Evolutionary conservation across 2,113 vertebrate species (phyloP).

Genomic region (Chroicocephalus ridibundus): DNA sequence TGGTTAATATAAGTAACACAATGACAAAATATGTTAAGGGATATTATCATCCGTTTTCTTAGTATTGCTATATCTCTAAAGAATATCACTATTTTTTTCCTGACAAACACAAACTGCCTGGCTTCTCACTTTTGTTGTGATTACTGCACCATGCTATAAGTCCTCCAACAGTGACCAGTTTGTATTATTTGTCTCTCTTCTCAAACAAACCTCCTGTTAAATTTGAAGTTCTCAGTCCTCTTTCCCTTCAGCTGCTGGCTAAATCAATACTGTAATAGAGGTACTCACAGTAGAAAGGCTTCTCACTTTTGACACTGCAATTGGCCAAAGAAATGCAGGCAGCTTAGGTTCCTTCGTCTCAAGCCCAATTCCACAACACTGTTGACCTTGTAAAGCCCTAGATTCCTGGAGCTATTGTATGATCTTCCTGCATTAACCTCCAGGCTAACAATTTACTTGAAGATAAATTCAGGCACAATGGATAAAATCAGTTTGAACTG

Average conservation of each 20-base stretch:
- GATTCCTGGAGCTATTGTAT: neutral
- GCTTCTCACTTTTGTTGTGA: neutral
- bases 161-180: constrained; percentile 41
- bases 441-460: neutral
- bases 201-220: constrained; percentile 49
- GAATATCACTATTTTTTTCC: neutral
- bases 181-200: constrained; percentile 53
- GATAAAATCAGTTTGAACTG: neutral
- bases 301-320: constrained; percentile 61
- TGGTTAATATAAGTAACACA: neutral
- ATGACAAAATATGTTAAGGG: neutral
- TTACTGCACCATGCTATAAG: neutral
- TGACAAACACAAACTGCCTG: neutral
- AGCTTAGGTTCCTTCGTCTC: constrained; percentile 12
- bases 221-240: constrained; percentile 60
- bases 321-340: constrained; percentile 70
- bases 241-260: neutral
- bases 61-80: neutral
- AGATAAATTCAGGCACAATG: neutral
- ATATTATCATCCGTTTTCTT: neutral
- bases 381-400: neutral
- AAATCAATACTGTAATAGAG: constrained; percentile 75
- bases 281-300: constrained; percentile 53
- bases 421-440: constrained; percentile 14
- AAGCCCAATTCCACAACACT: neutral